Base-by-base conservation (phyloP, 2,113 vertebrate genomes). In the Leucosticte australis region DNA sequence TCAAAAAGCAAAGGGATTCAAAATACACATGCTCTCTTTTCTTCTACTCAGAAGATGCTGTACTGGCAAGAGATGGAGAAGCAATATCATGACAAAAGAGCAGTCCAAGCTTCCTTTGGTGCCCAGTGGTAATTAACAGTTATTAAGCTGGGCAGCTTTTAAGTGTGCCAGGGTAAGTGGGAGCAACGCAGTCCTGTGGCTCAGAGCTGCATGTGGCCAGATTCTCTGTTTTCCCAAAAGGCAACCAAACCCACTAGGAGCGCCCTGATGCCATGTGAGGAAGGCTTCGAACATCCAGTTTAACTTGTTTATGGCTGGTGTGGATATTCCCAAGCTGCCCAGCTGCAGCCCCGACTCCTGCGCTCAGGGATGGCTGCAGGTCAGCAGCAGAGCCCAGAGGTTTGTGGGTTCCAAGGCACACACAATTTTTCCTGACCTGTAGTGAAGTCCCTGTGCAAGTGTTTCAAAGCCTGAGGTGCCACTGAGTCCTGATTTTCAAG, bases 131-230 rank as follows among this genome's bases (percentile, higher is more conserved):
- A 90, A 96, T 97, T 95, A 94, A 64, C 13, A 93, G 55, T 89
- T 92, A 94, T 92, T 90, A 95, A 92, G 10, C 28, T 47, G 56
- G 69, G 80, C 11, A 86, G 86, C 91, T 95, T 94, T 93, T 47
- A 87, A 93, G 73, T 59, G 89, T 59, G 68, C 52, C 3, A 18
- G 79, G 47, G 1, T 63, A 13, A 90, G 57, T 68, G 73, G 89
- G 75, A 81, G 91, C 76, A 92, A 56, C 0, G 9, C 52, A 75
- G 92, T 63, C 83, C 41, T 11, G 69, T 62, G 83, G 94, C 89
- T 93, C 31, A 60, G 56, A 87, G 73, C 80, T 68, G 89, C 83
- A 63, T 89, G 83, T 19, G 80, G 94, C 86, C 94, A 90, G 28
- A 64, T 13, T 26, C 87, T 71, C 80, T 97, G 86, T 3, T 92